Conservation (phyloP, 2,113 vertebrate genomes). For the Numenius arquata region DNA sequence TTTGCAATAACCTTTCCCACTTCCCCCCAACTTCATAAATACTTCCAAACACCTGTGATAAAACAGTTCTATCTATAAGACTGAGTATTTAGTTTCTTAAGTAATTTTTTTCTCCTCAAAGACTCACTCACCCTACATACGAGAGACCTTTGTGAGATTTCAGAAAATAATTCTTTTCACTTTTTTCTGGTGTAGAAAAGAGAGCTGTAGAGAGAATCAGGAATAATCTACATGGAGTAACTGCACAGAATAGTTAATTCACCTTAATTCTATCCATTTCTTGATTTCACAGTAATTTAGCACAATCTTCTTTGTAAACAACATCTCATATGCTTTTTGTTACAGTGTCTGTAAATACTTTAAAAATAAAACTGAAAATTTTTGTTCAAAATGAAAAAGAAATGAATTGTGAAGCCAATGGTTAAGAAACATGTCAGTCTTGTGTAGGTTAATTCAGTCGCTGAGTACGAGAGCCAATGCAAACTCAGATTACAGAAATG, state of each 20-base stretch:
- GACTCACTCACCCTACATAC: not conserved
- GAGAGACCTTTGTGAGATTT: not conserved
- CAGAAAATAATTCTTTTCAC: not conserved
- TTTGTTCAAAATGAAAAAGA: not conserved
- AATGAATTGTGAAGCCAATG: not conserved
- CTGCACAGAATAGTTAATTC: not conserved
- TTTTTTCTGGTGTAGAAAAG: not conserved
- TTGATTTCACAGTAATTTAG: not conserved
- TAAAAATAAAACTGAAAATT: not conserved
- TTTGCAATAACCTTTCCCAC: not conserved
- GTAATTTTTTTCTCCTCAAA: not conserved
- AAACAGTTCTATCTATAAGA: not conserved
- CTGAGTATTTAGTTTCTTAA: not conserved
- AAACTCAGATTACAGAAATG: not conserved
- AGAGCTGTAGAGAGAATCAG: not conserved
- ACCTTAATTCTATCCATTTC: not conserved
- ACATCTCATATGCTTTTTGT: fast-evolving
- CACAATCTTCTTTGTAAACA: not conserved
- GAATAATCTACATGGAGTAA: not conserved
- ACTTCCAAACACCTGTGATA: not conserved
- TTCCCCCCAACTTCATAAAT: fast-evolving
- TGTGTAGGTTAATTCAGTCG: not conserved
- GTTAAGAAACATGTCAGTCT: not conserved
- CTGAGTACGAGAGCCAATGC: not conserved
- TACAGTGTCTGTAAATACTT: not conserved